Conservation (phyloP, 2,797 vertebrate genomes). For the Muscicapa comitata region DNA sequence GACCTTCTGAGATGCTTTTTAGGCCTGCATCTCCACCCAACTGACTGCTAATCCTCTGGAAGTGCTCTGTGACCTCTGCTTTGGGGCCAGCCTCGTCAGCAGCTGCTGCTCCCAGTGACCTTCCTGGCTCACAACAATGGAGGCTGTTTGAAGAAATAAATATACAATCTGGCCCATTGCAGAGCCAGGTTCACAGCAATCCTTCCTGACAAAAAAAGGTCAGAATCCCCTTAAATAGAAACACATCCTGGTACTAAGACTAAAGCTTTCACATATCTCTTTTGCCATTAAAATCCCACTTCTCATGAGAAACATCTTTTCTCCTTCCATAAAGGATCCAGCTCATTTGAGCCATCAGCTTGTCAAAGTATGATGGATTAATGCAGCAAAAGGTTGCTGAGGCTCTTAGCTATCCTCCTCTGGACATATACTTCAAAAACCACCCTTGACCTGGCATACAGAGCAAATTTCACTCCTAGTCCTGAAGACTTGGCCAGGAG, state of each 20-base stretch:
- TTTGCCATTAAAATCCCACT: background rate
- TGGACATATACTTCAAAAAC: background rate
- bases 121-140: background rate
- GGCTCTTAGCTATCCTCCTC: background rate
- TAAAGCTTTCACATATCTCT: background rate
- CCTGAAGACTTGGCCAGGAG: background rate
- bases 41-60: background rate
- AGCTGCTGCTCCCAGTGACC: constrained; percentile 6
- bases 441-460: background rate
- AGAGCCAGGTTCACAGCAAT: background rate
- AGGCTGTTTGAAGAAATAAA: constrained; percentile 1
- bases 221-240: background rate
- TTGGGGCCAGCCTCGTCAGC: background rate
- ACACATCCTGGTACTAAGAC: background rate
- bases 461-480: background rate
- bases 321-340: background rate
- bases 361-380: constrained; percentile 8
- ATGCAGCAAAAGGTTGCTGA: background rate
- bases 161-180: background rate
- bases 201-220: background rate
- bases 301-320: background rate
- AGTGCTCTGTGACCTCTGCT: constrained; percentile 2
- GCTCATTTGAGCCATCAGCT: background rate
- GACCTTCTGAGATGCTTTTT: background rate
- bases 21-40: background rate